Percentiles rank a stretch among this genome's conserved stretches.
These are phyloP conservation scores for Podarcis cretensis DNA, from an alignment of 2,113 vertebrate species.

Conservation along the genomic window DNA sequence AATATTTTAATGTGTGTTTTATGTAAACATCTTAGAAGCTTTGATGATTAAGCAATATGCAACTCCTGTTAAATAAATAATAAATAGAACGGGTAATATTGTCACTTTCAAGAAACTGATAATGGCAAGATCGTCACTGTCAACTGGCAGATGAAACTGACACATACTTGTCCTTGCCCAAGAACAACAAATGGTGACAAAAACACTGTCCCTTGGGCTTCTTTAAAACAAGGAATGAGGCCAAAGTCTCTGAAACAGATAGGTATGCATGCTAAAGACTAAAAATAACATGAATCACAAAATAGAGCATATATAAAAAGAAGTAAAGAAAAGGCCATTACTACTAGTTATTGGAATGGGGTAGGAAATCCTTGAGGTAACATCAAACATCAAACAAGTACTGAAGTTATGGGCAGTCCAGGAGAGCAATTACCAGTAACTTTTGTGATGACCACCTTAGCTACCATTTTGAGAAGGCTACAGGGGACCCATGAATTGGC, in stretches of 20 bases:
- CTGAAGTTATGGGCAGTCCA: not conserved
- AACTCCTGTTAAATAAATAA: no score
- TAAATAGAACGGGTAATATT: not conserved
- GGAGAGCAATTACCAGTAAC: no score
- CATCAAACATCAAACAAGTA: constrained; percentile 34
- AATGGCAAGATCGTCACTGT: not conserved
- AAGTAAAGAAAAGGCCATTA: constrained; percentile 28
- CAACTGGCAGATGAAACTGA: constrained; percentile 39
- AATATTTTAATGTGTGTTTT: no score
- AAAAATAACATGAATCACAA: constrained; percentile 46
- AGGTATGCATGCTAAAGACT: constrained; percentile 17
- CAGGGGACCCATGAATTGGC: not conserved
- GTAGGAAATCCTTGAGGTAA: constrained; percentile 44
- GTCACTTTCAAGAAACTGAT: constrained; percentile 33
- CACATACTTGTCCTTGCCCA: constrained; percentile 15
- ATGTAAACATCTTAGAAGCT: no score
- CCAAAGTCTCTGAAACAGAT: not conserved
- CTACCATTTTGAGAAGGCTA: not conserved
- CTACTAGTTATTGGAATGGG: constrained; percentile 38
- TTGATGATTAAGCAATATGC: no score
- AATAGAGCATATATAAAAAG: not conserved
- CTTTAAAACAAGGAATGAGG: constrained; percentile 36
- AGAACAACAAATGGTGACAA: constrained; percentile 31
- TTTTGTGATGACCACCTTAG: not conserved
- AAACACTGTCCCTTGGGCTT: constrained; percentile 30